A percentile compares a stretch with the other conserved stretches of the same genome.
Evolutionary conservation across 2,113 vertebrate genomes (phyloP).

Genomic region (Vulpes ferrilata): DNA sequence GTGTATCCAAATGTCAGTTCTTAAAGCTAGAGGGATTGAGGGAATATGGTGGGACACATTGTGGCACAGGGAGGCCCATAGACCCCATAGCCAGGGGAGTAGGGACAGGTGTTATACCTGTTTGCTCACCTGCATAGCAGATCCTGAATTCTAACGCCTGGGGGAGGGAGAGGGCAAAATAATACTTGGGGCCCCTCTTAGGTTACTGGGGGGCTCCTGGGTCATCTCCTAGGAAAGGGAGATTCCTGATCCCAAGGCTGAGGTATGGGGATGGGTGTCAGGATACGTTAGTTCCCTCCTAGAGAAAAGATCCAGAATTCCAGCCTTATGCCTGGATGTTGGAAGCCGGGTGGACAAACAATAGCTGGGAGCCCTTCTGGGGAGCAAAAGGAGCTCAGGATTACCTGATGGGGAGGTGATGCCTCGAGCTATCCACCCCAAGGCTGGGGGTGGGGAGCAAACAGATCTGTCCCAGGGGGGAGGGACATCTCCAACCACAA

Average conservation of each 20-base stretch:
- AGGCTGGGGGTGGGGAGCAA: not conserved
- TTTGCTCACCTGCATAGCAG: not conserved
- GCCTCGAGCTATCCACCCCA: not conserved
- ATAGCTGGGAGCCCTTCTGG: not conserved
- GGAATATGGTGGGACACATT: not conserved
- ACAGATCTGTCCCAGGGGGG: not conserved
- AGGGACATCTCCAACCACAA: not conserved
- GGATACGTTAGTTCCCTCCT: not conserved
- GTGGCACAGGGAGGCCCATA: not conserved
- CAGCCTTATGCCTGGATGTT: not conserved
- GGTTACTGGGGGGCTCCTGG: not conserved
- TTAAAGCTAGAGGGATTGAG: not conserved
- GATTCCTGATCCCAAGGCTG: not conserved
- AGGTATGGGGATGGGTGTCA: not conserved
- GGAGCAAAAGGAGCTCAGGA: not conserved
- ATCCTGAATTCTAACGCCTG: not conserved
- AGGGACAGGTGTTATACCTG: not conserved
- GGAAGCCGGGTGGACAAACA: not conserved
- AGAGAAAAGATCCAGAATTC: not conserved
- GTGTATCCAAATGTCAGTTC: not conserved
- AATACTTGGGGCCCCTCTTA: not conserved
- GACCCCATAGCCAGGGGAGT: not conserved
- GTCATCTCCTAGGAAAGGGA: not conserved
- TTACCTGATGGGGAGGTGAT: not conserved
- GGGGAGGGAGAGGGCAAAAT: not conserved